Evolutionary conservation across 2,797 vertebrate genomes (phyloP).

Genomic region (Sebastes paucispinis): DNA sequence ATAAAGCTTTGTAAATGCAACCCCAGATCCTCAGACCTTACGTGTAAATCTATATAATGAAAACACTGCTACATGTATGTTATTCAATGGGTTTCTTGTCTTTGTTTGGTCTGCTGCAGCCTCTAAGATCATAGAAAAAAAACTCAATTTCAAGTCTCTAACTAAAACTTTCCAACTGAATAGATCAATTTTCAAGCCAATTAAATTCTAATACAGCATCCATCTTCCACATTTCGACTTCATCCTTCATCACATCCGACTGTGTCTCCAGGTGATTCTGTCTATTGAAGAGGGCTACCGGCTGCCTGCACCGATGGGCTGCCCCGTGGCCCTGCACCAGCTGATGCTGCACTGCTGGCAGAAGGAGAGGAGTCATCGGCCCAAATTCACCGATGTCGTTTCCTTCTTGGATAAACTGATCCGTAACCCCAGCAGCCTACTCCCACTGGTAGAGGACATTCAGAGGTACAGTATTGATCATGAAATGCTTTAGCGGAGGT

Average conservation of each 20-base stretch:
- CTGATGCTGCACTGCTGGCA: constrained; percentile 99
- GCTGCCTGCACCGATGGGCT: constrained; percentile 97
- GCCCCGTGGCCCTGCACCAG: constrained; percentile 94
- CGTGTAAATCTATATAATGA: background rate
- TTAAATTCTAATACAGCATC: background rate
- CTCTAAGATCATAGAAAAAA: background rate
- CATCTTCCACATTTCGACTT: background rate
- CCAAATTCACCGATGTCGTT: constrained; percentile 95
- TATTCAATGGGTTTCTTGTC: background rate
- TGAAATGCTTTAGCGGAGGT: background rate
- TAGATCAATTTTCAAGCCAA: background rate
- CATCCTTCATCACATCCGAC: background rate
- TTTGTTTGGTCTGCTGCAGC: background rate
- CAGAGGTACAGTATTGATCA: constrained; percentile 64
- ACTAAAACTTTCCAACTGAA: background rate
- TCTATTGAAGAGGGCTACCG: constrained; percentile 98
- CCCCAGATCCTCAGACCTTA: too few species aligned
- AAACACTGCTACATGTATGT: background rate
- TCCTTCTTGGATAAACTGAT: constrained; percentile 95
- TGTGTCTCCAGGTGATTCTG: constrained; percentile 88
- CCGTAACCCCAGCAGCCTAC: constrained; percentile 93
- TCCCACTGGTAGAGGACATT: constrained; percentile 86
- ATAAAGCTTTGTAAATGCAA: background rate
- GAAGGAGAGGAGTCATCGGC: constrained; percentile 95
- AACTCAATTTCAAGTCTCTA: background rate